These are phyloP conservation scores for Melopsittacus undulatus DNA, from an alignment of 2,797 vertebrate genomes.

Conservation along the genomic window DNA sequence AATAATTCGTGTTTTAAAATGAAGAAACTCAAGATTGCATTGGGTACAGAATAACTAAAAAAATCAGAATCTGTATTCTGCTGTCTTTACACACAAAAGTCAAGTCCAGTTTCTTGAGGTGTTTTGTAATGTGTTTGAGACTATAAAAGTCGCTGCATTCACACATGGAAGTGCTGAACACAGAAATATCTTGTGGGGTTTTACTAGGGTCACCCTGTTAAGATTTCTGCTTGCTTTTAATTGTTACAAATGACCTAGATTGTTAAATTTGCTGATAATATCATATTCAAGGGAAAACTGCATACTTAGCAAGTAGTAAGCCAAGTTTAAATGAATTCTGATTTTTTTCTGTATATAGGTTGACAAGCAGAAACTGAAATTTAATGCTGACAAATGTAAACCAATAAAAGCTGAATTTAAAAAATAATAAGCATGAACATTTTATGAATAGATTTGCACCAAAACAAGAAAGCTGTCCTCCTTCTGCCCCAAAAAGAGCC, in stretches of 20 bases:
- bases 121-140: background rate
- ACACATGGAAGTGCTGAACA: background rate
- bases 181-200: background rate
- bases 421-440: conserved; percentile 9
- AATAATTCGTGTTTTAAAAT: background rate
- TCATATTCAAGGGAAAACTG: conserved; percentile 22
- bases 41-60: background rate
- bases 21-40: background rate
- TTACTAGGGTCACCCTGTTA: conserved; percentile 37
- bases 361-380: conserved; percentile 49
- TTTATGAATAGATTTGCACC: background rate
- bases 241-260: conserved; percentile 41
- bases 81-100: background rate
- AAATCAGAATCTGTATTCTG: background rate
- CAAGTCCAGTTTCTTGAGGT: background rate
- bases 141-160: background rate
- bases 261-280: conserved; percentile 47
- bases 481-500: accelerated
- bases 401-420: conserved; percentile 9
- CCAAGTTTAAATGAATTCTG: conserved; percentile 61
- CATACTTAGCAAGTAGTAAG: conserved; percentile 6
- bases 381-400: conserved; percentile 46
- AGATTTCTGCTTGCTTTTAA: conserved; percentile 17
- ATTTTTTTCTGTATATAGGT: conserved; percentile 30
- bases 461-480: background rate